Conservation (phyloP, 2,888 invertebrate genomes). For the Eupithecia dodoneata region DNA sequence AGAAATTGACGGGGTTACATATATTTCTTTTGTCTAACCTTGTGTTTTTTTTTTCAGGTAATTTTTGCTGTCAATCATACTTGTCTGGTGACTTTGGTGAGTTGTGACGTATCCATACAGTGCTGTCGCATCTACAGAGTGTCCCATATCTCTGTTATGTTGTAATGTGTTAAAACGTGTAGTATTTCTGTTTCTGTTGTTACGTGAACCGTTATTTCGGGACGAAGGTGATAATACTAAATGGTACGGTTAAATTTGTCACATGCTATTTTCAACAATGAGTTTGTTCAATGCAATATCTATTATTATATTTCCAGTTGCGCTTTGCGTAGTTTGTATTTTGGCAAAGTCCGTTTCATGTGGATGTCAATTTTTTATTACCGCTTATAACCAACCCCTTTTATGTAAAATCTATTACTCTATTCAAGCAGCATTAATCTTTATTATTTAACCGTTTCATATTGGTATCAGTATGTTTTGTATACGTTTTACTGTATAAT, state of each 20-base stretch:
- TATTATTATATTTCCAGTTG: constrained; percentile 40
- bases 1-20: constrained; percentile 57
- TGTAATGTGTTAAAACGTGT: constrained; percentile 64
- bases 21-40: constrained; percentile 58
- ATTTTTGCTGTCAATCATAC: constrained; percentile 53
- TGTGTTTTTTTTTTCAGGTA: constrained; percentile 72
- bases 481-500: constrained; percentile 43
- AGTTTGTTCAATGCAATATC: constrained; percentile 69
- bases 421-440: constrained; percentile 8
- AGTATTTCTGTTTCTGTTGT: constrained; percentile 62
- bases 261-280: constrained; percentile 71
- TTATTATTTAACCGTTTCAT: constrained; percentile 38
- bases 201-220: constrained; percentile 71
- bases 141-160: constrained; percentile 61
- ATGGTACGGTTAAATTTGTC: constrained; percentile 74
- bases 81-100: constrained; percentile 40
- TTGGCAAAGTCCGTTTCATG: constrained; percentile 19
- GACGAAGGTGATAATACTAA: constrained; percentile 78
- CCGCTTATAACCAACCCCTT: background rate
- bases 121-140: constrained; percentile 38
- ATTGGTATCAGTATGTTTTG: constrained; percentile 29
- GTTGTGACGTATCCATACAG: constrained; percentile 42
- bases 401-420: constrained; percentile 4
- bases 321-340: constrained; percentile 19
- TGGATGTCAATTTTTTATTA: constrained; percentile 7